phyloP scores from a whole-genome alignment of 1,140 invertebrate species.

The Aphelenchoides besseyi region DNA sequence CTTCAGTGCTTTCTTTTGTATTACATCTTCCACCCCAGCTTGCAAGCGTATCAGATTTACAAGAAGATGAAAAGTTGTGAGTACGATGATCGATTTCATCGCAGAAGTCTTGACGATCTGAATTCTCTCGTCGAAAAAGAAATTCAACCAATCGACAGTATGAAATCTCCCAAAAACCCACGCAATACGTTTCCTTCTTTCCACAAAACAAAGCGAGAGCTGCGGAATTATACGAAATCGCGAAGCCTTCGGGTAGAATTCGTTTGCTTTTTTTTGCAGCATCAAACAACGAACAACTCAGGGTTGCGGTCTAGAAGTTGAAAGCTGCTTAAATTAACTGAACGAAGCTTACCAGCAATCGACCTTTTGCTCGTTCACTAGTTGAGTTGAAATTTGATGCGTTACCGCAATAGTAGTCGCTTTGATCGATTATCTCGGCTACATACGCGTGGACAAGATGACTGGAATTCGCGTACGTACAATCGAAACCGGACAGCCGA shows the following conservation, averaged over 20 bases:
- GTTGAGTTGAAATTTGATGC: neutral
- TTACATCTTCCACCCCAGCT: no score
- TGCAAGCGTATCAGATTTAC: no score
- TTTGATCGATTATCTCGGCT: neutral
- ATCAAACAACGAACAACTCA: neutral
- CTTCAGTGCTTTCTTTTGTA: no score
- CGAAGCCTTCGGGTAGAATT: no score
- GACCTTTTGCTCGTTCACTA: neutral
- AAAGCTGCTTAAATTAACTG: neutral
- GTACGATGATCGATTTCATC: neutral
- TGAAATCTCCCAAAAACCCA: neutral
- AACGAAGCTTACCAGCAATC: neutral
- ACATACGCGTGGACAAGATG: no score
- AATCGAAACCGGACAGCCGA: no score
- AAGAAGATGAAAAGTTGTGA: no score
- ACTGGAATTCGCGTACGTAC: no score
- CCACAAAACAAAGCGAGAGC: neutral
- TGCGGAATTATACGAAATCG: neutral
- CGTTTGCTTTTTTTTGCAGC: no score
- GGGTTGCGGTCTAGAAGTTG: neutral
- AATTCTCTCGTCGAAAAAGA: neutral
- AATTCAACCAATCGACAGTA: constrained; percentile 12
- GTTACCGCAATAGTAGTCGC: neutral
- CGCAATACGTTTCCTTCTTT: neutral
- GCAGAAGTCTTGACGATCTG: neutral